phyloP scores from a whole-genome alignment of 2,113 vertebrate genomes.

The Tympanuchus pallidicinctus region DNA sequence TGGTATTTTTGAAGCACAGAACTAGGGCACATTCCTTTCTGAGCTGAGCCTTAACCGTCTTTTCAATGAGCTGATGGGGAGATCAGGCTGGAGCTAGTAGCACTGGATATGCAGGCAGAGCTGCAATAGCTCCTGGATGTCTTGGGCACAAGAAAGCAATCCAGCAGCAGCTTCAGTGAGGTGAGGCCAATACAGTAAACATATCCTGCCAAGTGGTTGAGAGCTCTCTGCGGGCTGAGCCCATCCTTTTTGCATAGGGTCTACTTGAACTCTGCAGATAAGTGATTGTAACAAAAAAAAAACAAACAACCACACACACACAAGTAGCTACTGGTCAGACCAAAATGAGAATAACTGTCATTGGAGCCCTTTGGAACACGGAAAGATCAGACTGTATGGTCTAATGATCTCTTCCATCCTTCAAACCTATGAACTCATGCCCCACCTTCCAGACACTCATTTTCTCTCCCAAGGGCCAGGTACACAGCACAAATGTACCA shows the following conservation, averaged over 20 bases:
- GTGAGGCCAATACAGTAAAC: background rate
- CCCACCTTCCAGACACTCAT: background rate
- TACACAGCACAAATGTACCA: background rate
- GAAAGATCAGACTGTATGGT: background rate
- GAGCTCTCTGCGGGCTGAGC: background rate
- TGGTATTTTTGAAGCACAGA: constrained; percentile 50
- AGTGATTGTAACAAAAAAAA: background rate
- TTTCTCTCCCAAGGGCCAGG: background rate
- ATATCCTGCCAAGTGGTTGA: background rate
- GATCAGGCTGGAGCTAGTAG: background rate
- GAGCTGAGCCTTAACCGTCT: constrained; percentile 37
- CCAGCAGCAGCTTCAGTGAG: background rate
- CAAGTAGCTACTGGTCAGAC: background rate
- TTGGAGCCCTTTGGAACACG: background rate
- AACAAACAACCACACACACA: no score
- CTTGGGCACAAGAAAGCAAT: background rate
- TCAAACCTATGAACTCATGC: background rate
- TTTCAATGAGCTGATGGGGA: constrained; percentile 54
- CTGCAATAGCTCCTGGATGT: fast-evolving
- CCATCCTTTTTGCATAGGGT: background rate
- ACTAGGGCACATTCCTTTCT: constrained; percentile 55
- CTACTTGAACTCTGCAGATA: background rate
- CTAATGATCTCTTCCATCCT: background rate
- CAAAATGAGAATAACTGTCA: background rate
- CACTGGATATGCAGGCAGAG: background rate